Evolutionary conservation across 1,140 invertebrate species (phyloP).

Genomic region (Parasteatoda tepidariorum): DNA sequence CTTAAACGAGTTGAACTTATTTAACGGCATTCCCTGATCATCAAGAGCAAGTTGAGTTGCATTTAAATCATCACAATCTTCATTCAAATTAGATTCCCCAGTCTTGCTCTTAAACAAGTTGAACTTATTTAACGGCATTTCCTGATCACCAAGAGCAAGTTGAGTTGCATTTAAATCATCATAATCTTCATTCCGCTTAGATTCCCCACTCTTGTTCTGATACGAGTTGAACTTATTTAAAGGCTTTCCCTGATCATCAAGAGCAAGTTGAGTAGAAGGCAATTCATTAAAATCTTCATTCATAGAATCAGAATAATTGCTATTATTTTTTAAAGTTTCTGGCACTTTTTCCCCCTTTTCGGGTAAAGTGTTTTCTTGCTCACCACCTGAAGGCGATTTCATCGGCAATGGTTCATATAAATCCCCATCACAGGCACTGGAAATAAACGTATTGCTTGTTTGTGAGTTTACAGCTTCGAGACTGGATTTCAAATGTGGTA

Average conservation of each 20-base stretch:
- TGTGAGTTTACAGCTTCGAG: too few relatives aligned
- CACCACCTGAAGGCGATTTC: too few relatives aligned
- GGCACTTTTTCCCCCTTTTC: too few relatives aligned
- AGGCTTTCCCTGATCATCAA: background rate
- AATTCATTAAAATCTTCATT: background rate
- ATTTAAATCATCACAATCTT: background rate
- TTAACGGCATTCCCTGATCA: background rate
- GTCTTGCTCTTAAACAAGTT: background rate
- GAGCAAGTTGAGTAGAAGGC: background rate
- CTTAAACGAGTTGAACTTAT: background rate
- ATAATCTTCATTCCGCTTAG: background rate
- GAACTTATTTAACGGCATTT: background rate
- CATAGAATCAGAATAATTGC: too few relatives aligned
- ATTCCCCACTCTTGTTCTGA: background rate
- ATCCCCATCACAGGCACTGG: too few relatives aligned
- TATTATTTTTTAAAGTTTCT: too few relatives aligned
- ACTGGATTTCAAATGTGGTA: too few relatives aligned
- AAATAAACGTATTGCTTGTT: too few relatives aligned
- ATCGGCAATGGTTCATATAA: too few relatives aligned
- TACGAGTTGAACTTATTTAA: background rate
- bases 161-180: slow-evolving; percentile 6
- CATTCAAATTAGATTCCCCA: background rate
- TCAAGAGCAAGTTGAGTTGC: background rate
- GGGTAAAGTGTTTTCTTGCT: too few relatives aligned
- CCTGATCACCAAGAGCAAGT: background rate